phyloP scores from a whole-genome alignment of 1,140 invertebrate species.

The Hylaeus anthracinus region DNA sequence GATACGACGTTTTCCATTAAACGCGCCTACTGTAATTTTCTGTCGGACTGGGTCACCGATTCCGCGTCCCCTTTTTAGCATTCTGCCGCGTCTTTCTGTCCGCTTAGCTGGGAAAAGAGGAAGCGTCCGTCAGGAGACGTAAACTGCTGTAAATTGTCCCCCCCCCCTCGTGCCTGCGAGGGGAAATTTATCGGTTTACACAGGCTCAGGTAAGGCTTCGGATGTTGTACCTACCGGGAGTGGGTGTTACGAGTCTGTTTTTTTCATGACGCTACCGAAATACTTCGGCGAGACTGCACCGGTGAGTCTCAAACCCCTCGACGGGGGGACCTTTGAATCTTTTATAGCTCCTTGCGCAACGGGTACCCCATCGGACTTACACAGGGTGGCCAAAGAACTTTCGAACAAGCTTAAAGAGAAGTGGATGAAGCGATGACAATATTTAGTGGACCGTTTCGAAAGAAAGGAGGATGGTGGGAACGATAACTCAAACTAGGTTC shows the following conservation, averaged over 20 bases:
- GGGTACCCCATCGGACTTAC: too few relatives aligned
- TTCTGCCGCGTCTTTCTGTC: slow-evolving; percentile 25
- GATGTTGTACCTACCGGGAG: too few relatives aligned
- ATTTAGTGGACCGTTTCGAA: too few relatives aligned
- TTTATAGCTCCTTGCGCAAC: not conserved
- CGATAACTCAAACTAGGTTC: too few relatives aligned
- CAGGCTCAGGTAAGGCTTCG: not conserved
- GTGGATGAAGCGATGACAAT: too few relatives aligned
- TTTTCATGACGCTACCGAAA: slow-evolving; percentile 30
- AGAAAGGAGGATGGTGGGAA: too few relatives aligned
- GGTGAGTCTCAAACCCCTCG: not conserved
- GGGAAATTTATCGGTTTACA: not conserved
- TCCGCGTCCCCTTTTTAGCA: slow-evolving; percentile 37
- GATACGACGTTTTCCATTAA: slow-evolving; percentile 53
- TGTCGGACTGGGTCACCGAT: slow-evolving; percentile 41
- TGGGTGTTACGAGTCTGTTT: not conserved
- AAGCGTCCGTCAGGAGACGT: not conserved
- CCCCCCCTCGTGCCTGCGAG: too few relatives aligned
- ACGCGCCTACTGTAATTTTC: slow-evolving; percentile 46
- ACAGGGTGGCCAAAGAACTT: too few relatives aligned
- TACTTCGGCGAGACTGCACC: slow-evolving; percentile 12
- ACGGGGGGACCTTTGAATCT: not conserved
- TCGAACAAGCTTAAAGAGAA: too few relatives aligned
- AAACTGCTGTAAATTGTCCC: not conserved
- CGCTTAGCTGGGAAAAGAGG: not conserved